A percentile compares a stretch with the other conserved stretches of the same genome.
phyloP scores from a whole-genome alignment of 2,113 vertebrate species.

The Progne subis region DNA sequence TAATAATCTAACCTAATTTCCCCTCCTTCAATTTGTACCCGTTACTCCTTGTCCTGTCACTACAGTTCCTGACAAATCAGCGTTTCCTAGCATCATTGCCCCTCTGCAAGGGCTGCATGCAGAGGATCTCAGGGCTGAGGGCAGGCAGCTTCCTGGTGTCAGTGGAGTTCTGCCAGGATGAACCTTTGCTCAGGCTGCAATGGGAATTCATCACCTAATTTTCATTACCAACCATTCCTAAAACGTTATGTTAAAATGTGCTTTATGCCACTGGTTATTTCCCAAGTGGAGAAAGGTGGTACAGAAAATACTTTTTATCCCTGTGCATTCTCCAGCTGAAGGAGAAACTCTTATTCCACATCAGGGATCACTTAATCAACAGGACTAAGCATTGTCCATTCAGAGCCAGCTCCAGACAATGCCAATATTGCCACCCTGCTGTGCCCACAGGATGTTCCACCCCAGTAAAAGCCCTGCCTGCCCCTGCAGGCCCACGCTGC shows the following conservation, averaged over 20 bases:
- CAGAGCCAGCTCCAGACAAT: neutral
- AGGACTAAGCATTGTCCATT: neutral
- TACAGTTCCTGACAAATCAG: neutral
- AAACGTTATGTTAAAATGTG: rapidly evolving
- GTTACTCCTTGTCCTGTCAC: neutral
- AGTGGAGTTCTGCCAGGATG: neutral
- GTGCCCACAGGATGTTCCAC: neutral
- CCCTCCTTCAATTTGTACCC: neutral
- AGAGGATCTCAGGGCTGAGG: neutral
- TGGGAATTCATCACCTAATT: neutral
- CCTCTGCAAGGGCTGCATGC: neutral
- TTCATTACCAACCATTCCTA: neutral
- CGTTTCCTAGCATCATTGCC: neutral
- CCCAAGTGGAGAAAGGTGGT: neutral
- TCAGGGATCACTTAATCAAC: neutral
- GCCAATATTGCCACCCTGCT: rapidly evolving
- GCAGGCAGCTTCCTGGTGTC: neutral
- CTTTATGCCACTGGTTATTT: neutral
- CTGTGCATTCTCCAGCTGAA: neutral
- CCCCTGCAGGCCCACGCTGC: neutral
- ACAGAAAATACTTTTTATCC: neutral
- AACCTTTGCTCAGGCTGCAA: neutral
- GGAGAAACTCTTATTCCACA: neutral
- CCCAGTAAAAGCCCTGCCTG: neutral
- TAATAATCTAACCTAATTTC: neutral